A percentile compares a stretch with the other conserved stretches of the same genome.
Conservation (phyloP, 2,113 vertebrate species). For the Psilopsiagon aymara region DNA sequence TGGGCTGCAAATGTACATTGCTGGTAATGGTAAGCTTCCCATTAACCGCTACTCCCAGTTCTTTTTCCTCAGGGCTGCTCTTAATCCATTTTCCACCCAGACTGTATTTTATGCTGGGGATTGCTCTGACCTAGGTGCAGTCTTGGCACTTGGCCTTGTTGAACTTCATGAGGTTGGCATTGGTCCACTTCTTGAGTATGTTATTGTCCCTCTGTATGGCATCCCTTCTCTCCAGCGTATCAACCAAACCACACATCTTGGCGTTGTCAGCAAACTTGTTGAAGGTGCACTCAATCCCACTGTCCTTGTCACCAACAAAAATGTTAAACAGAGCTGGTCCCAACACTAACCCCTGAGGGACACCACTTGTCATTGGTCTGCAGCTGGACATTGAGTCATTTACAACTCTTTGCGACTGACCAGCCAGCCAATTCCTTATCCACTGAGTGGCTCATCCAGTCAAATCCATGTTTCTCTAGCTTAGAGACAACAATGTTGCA, state of each 20-base stretch:
- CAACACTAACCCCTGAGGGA: not conserved
- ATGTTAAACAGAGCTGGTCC: not conserved
- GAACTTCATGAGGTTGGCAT: not conserved
- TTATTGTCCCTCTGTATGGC: not conserved
- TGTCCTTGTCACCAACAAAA: not conserved
- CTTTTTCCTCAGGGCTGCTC: not conserved
- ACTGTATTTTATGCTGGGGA: not conserved
- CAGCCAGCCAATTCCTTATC: not conserved
- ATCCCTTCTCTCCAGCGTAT: fast-evolving
- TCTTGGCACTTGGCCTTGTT: not conserved
- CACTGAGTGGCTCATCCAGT: not conserved
- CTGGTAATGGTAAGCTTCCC: not conserved
- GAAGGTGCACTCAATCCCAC: not conserved
- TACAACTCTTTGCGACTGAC: not conserved
- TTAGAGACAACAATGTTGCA: not conserved
- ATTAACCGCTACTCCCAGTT: not conserved
- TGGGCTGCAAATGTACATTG: not conserved
- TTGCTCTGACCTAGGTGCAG: not conserved
- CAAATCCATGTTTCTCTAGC: not conserved
- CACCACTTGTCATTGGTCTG: fast-evolving
- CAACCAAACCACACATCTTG: not conserved
- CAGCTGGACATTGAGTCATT: not conserved
- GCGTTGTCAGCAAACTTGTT: not conserved
- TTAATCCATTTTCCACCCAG: not conserved
- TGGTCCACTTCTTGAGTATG: no score